Evolutionary conservation across 2,113 vertebrate genomes (phyloP).

Genomic region (Hucho hucho): DNA sequence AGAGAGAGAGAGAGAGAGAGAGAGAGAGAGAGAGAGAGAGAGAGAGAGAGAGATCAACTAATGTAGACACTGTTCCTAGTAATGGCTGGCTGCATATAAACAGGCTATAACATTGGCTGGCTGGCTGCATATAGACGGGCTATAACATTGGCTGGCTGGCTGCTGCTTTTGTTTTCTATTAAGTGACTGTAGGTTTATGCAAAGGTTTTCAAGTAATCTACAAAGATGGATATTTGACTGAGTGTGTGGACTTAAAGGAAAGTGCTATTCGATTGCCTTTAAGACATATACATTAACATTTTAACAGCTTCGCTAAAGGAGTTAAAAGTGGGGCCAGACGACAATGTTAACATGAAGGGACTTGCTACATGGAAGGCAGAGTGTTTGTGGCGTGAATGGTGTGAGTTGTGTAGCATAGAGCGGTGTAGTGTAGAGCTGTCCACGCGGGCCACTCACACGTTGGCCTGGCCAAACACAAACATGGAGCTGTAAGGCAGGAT

Average conservation of each 20-base stretch:
- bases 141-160: too few relatives aligned
- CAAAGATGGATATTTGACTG: not conserved
- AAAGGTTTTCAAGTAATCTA: constrained; percentile 2
- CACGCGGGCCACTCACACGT: constrained; percentile 82
- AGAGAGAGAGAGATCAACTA: not conserved
- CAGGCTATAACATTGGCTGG: too few relatives aligned
- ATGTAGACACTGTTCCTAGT: not conserved
- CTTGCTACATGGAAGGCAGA: not conserved
- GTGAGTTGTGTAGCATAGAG: not conserved
- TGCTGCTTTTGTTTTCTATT: too few relatives aligned
- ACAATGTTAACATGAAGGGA: not conserved
- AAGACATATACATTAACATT: not conserved
- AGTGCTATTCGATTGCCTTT: not conserved
- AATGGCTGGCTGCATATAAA: not conserved
- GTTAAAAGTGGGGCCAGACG: not conserved
- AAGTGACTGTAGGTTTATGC: too few relatives aligned
- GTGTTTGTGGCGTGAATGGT: not conserved
- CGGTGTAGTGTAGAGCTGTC: not conserved
- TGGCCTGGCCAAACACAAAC: constrained; percentile 90
- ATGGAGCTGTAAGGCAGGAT: constrained; percentile 95
- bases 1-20: not conserved
- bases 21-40: not conserved
- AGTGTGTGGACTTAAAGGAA: not conserved
- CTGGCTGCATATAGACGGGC: too few relatives aligned
- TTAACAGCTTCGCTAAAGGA: not conserved